phyloP scores from a whole-genome alignment of 2,797 vertebrate genomes.

The Hozukius guyotensis region DNA sequence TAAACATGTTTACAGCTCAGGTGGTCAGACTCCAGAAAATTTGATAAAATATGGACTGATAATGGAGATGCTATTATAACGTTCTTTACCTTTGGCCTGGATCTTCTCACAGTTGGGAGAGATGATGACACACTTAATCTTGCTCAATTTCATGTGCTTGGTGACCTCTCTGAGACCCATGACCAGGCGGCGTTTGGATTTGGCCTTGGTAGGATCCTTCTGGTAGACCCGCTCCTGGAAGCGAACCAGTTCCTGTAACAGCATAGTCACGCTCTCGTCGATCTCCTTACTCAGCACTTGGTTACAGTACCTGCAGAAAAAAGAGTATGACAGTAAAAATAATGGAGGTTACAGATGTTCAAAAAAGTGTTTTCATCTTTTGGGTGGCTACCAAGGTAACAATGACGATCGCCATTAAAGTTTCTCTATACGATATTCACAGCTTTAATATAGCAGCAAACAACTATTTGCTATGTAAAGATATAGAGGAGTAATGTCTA shows the following conservation, averaged over 20 bases:
- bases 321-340: neutral
- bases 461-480: neutral
- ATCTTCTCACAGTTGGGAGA: conserved; percentile 99
- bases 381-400: neutral
- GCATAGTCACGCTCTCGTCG: conserved; percentile 95
- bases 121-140: conserved; percentile 98
- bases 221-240: conserved; percentile 97
- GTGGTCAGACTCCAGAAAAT: neutral
- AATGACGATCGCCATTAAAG: neutral
- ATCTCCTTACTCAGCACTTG: conserved; percentile 99
- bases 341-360: neutral
- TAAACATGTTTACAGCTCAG: neutral
- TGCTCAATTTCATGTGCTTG: conserved; percentile 97
- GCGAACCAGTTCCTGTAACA: conserved; percentile 96
- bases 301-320: conserved; percentile 92
- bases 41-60: neutral
- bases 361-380: neutral
- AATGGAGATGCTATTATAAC: neutral
- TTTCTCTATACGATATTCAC: neutral
- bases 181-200: conserved; percentile 94
- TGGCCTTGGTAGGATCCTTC: conserved; percentile 95
- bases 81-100: conserved; percentile 92
- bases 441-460: neutral
- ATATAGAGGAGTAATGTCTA: neutral
- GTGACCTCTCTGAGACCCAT: conserved; percentile 99